Percentiles rank a stretch among this genome's conserved stretches.
These are phyloP conservation scores for Apostichopus parvimensis DNA, from an alignment of 35 echinoderm and acorn worm genomes.

Conservation along the genomic window DNA sequence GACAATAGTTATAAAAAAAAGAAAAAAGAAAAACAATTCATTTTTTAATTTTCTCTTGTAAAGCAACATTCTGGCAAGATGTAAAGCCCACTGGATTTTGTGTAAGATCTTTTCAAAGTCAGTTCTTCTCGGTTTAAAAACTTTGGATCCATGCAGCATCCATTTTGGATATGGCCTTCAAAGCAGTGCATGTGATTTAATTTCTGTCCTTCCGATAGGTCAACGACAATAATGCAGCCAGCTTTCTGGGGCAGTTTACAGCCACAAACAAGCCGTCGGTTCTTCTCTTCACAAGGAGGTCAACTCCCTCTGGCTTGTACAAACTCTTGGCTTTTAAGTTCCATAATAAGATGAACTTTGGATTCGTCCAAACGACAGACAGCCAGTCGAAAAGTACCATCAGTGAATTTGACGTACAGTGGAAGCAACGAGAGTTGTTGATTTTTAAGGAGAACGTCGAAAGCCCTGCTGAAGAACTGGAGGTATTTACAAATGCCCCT, in stretches of 20 bases:
- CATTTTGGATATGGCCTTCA: too few relatives aligned
- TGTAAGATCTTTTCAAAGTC: too few relatives aligned
- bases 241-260: constrained; percentile 18
- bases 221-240: neutral
- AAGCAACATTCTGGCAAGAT: too few relatives aligned
- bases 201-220: neutral
- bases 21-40: too few relatives aligned
- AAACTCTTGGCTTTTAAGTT: constrained; percentile 37
- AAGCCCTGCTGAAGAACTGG: constrained; percentile 44
- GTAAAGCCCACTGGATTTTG: too few relatives aligned
- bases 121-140: too few relatives aligned
- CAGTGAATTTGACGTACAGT: constrained; percentile 18
- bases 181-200: neutral
- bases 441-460: constrained; percentile 42
- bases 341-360: constrained; percentile 46
- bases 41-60: too few relatives aligned
- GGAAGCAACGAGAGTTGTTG: constrained; percentile 41
- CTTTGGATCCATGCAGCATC: too few relatives aligned
- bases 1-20: too few relatives aligned
- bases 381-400: neutral
- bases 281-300: constrained; percentile 43
- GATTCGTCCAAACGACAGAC: constrained; percentile 46
- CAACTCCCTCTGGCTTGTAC: constrained; percentile 31
- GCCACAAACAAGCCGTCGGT: constrained; percentile 28
- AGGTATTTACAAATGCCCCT: neutral